phyloP scores from a whole-genome alignment of 2,888 invertebrate species.

The Embidobia sp. region DNA sequence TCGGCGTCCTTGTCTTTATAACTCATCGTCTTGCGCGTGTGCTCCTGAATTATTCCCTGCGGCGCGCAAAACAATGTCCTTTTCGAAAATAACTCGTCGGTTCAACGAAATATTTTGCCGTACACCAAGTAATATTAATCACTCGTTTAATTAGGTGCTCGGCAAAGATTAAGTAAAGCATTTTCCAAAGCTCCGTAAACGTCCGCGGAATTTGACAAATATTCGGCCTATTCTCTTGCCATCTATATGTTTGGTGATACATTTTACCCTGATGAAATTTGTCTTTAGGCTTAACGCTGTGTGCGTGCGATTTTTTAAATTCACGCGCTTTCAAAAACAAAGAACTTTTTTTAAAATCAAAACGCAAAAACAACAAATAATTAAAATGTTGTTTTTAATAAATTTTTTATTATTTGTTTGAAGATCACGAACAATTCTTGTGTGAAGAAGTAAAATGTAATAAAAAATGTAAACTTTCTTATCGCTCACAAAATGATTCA shows the following conservation, averaged over 20 bases:
- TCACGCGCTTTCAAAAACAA: too few relatives aligned
- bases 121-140: conserved; percentile 25
- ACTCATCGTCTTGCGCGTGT: conserved; percentile 32
- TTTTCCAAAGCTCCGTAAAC: conserved; percentile 21
- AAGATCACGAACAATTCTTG: too few relatives aligned
- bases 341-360: too few relatives aligned
- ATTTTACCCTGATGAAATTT: too few relatives aligned
- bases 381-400: too few relatives aligned
- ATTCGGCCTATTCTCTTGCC: conserved; percentile 12
- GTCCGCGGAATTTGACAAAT: conserved; percentile 21
- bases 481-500: too few relatives aligned
- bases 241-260: not conserved
- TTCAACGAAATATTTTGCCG: conserved; percentile 39
- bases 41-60: not conserved
- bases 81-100: conserved; percentile 43
- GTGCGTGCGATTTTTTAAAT: too few relatives aligned
- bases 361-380: too few relatives aligned
- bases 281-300: too few relatives aligned
- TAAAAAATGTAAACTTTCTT: too few relatives aligned
- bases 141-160: conserved; percentile 43
- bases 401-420: too few relatives aligned
- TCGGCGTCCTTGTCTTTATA: conserved; percentile 37
- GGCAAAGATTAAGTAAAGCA: conserved; percentile 26
- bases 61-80: conserved; percentile 21
- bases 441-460: too few relatives aligned